Base-by-base conservation (phyloP, 2,888 invertebrate species). In the Coenonympha glycerion region DNA sequence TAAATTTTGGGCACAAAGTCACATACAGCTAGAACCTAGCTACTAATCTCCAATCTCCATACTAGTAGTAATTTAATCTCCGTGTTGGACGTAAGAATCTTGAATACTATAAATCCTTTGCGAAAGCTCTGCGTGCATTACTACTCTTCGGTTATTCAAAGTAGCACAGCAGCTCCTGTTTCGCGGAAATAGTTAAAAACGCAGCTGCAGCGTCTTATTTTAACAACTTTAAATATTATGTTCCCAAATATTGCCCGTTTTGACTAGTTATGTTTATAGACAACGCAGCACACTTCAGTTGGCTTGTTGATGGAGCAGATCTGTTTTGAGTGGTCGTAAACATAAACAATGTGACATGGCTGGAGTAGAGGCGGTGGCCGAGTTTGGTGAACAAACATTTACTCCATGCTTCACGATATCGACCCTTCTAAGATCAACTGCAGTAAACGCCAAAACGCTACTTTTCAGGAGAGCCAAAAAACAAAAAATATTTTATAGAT, bases 271-370 rank as follows among this genome's bases (percentile, higher is more conserved):
- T 44, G 31, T 44, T 22, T 44, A 15, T 44, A 33, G 11, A 28
- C 30, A 18, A 11, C 1, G 41, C 31, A 45, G 26, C 44, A 33
- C 39, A 41, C 49, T 55, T 48, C 18, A 47, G 37, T 50, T 36
- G 31, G 28, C 74, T 72, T 81, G 76, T 77, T 79, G 76, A 76
- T 64, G 66, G 69, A 66, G 72, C 66, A 66, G 70, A 72, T 52
- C 42, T 49, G 49, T 18, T 49, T 34, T 71, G 70, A 71, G 55
- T 58, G 66, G 64, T 65, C 59, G 65, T 66, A 64, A 70, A 71
- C 60, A 68, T 66, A 57, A 44, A 52, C 47, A 55, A 41, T 31
- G 26, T 26, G 48, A 48, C 46, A 30, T 31, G 31, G 30, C 6
- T 3, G 2, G 22, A 22, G 34, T 30, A 15, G 36, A 13, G 18